A percentile compares a stretch with the other conserved stretches of the same genome.
These are phyloP conservation scores for Dryobotodes eremita DNA, from an alignment of 2,888 invertebrate genomes.

Conservation along the genomic window DNA sequence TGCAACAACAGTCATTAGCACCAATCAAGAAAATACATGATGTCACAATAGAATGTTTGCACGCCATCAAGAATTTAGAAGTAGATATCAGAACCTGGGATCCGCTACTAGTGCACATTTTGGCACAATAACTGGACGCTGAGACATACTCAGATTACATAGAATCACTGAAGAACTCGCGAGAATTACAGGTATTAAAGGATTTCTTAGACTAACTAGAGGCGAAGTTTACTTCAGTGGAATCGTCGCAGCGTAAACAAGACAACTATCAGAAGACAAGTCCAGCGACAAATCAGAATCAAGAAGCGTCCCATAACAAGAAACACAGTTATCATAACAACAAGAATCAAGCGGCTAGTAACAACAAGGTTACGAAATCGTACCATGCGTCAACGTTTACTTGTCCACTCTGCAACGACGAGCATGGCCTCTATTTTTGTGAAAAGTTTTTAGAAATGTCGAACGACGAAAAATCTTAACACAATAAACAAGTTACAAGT, in stretches of 20 bases:
- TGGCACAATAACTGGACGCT: conserved; percentile 6
- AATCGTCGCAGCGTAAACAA: conserved; percentile 3
- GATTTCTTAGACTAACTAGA: background rate
- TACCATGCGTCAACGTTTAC: conserved; percentile 5
- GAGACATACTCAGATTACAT: conserved; percentile 14
- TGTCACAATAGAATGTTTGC: too few relatives aligned
- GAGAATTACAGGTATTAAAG: background rate
- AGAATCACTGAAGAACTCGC: conserved; percentile 11
- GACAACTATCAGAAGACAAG: background rate
- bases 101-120: too few relatives aligned
- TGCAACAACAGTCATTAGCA: too few relatives aligned
- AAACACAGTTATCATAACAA: background rate
- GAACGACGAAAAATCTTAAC: background rate
- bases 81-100: too few relatives aligned
- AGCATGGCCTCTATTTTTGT: too few relatives aligned
- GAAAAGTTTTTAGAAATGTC: conserved; percentile 17
- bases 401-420: conserved; percentile 15
- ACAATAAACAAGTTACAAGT: background rate
- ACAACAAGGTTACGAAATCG: conserved; percentile 6
- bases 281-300: background rate
- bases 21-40: too few relatives aligned
- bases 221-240: conserved; percentile 12
- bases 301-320: background rate
- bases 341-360: conserved; percentile 6
- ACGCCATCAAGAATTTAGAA: too few relatives aligned